Percentiles rank a stretch among this genome's conserved stretches.
phyloP scores from a whole-genome alignment of 1,140 invertebrate species.

The Teleogryllus occipitalis region DNA sequence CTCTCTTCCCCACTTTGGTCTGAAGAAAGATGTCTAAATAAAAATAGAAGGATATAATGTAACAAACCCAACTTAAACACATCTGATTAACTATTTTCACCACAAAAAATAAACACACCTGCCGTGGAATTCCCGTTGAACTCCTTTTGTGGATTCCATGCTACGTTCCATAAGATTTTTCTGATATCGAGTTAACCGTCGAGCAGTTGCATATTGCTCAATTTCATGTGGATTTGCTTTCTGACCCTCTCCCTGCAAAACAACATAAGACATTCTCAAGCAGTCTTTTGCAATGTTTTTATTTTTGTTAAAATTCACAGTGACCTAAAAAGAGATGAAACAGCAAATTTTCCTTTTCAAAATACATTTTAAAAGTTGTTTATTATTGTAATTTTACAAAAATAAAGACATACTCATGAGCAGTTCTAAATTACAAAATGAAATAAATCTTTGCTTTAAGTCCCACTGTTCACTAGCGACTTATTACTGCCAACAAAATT shows the following conservation, averaged over 20 bases:
- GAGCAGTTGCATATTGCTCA: conserved; percentile 14
- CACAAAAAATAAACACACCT: background rate
- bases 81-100: background rate
- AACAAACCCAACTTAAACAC: background rate
- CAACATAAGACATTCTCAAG: background rate
- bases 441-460: no score
- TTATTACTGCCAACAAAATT: no score
- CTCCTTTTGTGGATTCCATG: background rate
- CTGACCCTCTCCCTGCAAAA: background rate
- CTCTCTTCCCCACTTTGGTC: background rate
- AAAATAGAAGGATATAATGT: background rate
- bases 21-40: background rate
- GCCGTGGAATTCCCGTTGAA: background rate
- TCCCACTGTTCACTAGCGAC: no score
- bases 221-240: background rate
- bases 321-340: no score
- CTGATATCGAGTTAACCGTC: conserved; percentile 17
- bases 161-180: conserved; percentile 1
- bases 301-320: no score
- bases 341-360: no score
- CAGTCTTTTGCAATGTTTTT: no score
- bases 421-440: no score
- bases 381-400: no score
- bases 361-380: no score
- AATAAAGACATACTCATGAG: no score